Conservation (phyloP, 2,888 invertebrate species). For the Ceriagrion tenellum region DNA sequence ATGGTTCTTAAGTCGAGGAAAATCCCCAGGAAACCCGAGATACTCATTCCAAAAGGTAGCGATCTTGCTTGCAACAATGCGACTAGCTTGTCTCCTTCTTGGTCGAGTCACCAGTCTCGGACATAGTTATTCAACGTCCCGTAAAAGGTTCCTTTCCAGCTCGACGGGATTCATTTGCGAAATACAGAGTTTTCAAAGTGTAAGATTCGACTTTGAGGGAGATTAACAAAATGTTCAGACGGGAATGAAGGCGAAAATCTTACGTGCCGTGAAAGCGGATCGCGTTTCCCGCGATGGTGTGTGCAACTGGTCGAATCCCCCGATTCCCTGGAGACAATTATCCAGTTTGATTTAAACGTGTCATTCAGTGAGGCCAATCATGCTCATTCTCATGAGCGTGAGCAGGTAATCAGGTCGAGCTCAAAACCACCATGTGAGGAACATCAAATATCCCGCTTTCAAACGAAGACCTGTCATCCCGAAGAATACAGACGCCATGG, state of each 20-base stretch:
- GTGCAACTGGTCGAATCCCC: not conserved
- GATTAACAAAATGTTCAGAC: not conserved
- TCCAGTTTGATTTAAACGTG: not conserved
- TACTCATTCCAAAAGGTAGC: not conserved
- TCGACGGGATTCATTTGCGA: not conserved
- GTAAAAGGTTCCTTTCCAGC: slow-evolving; percentile 1
- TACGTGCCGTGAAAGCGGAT: not conserved
- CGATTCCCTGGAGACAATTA: not conserved
- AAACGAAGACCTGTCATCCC: too few species aligned
- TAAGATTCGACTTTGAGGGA: not conserved
- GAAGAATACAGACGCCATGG: too few species aligned
- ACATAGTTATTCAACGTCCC: not conserved
- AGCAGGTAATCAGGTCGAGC: not conserved
- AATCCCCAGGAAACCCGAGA: not conserved
- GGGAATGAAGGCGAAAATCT: not conserved
- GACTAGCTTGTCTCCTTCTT: not conserved
- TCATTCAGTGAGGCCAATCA: not conserved
- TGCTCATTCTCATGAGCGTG: not conserved
- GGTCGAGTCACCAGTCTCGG: not conserved
- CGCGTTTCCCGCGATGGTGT: not conserved
- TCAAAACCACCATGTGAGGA: not conserved
- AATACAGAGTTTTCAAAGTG: not conserved
- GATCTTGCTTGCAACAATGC: not conserved
- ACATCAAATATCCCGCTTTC: not conserved
- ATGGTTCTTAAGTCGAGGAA: too few species aligned